Evolutionary conservation across 1,140 invertebrate species (phyloP).

Genomic region (Schlechtendalia chinensis): DNA sequence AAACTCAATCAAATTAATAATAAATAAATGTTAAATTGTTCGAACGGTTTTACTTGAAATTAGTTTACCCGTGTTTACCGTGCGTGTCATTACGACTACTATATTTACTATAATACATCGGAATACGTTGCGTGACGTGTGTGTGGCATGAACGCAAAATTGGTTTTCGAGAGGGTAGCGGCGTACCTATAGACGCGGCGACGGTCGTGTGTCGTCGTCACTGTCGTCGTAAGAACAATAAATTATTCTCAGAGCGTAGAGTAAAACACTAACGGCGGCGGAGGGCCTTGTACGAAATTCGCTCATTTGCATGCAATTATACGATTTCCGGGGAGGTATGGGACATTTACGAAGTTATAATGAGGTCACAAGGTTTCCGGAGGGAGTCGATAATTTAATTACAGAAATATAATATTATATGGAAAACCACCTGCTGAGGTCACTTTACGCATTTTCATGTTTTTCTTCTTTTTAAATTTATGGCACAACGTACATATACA

Average conservation of each 20-base stretch:
- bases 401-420: background rate
- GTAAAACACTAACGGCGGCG: background rate
- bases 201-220: background rate
- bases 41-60: too few species aligned
- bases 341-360: background rate
- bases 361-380: slow-evolving; percentile 40
- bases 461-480: background rate
- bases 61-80: too few species aligned
- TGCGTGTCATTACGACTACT: too few species aligned
- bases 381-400: slow-evolving; percentile 41
- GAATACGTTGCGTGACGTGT: too few species aligned
- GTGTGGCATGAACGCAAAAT: background rate
- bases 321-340: background rate
- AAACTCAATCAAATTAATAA: too few species aligned
- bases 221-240: slow-evolving; percentile 3
- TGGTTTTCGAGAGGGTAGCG: background rate
- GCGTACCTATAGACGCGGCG: too few species aligned
- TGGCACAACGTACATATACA: too few species aligned
- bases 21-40: too few species aligned
- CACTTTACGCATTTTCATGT: background rate
- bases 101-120: background rate
- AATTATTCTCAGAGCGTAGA: background rate
- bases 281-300: background rate
- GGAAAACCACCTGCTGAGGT: slow-evolving; percentile 35
- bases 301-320: slow-evolving; percentile 5